Conservation (phyloP, 2,797 vertebrate genomes). For the Typhlichthys eigenmanni region DNA sequence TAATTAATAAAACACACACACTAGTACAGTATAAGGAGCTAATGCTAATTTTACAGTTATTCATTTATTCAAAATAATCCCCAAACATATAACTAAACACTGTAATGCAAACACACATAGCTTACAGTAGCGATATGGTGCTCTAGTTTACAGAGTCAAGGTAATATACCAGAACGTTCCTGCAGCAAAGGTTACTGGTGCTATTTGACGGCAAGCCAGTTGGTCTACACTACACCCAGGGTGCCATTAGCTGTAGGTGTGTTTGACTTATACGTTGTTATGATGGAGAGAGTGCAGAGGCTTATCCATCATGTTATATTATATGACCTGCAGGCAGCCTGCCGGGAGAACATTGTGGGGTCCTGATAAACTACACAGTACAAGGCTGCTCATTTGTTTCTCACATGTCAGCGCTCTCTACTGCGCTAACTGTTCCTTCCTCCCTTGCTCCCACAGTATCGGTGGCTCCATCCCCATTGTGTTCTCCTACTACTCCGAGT, state of each 20-base stretch:
- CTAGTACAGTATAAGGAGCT: too few species aligned
- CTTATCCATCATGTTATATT: constrained; percentile 6
- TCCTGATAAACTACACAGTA: not conserved
- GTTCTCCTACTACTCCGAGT: constrained; percentile 97
- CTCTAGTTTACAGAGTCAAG: too few species aligned
- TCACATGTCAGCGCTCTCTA: not conserved
- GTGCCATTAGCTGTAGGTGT: not conserved
- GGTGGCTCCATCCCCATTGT: constrained; percentile 96
- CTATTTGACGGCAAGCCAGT: too few species aligned
- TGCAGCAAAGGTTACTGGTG: too few species aligned
- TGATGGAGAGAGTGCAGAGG: constrained; percentile 1
- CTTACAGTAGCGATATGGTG: too few species aligned
- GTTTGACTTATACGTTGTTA: constrained; percentile 5
- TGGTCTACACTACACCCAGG: not conserved
- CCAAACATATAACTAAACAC: too few species aligned
- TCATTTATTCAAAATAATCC: too few species aligned
- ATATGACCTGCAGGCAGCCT: constrained; percentile 6
- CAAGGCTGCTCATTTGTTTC: not conserved
- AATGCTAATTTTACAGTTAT: too few species aligned
- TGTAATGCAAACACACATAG: too few species aligned
- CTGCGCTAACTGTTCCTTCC: not conserved
- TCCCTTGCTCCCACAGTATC: constrained; percentile 74
- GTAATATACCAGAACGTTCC: too few species aligned
- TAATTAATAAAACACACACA: too few species aligned
- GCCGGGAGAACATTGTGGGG: not conserved